A percentile compares a stretch with the other conserved stretches of the same genome.
phyloP scores from a whole-genome alignment of 1,140 invertebrate genomes.

The Brachionus koreanus region DNA sequence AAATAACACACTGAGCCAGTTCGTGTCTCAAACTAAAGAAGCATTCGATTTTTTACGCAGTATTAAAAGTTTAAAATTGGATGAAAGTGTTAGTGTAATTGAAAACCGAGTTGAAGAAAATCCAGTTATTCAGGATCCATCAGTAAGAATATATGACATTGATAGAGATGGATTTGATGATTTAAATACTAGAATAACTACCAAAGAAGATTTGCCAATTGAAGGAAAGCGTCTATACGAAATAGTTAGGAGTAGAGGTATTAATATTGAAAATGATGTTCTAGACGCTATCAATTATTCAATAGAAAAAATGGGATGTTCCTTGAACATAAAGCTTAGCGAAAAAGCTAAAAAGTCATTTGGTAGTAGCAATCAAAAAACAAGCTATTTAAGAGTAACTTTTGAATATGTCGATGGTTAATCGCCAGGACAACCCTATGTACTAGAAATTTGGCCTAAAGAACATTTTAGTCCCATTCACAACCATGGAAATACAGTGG shows the following conservation, averaged over 20 bases:
- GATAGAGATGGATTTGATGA: background rate
- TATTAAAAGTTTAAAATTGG: background rate
- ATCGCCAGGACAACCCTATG: slow-evolving; percentile 10
- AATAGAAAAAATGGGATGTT: background rate
- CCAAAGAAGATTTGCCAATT: background rate
- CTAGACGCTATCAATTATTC: slow-evolving; percentile 6
- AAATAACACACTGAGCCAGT: background rate
- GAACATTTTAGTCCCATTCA: slow-evolving; percentile 22
- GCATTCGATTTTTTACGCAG: background rate
- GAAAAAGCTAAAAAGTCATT: slow-evolving; percentile 10
- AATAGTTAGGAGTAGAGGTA: background rate
- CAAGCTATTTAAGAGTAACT: background rate
- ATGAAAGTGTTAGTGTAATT: background rate
- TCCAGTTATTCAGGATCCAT: background rate
- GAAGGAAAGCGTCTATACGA: background rate
- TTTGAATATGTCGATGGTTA: background rate
- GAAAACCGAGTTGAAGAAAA: background rate
- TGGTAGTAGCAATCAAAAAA: background rate
- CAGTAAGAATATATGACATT: background rate
- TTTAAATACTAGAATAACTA: background rate
- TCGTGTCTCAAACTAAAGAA: background rate
- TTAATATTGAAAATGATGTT: background rate
- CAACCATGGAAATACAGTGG: slow-evolving; percentile 6
- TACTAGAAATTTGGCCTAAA: slow-evolving; percentile 4
- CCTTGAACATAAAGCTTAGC: background rate